Evolutionary conservation across 2,113 vertebrate species (phyloP).

Genomic region (Merops nubicus): DNA sequence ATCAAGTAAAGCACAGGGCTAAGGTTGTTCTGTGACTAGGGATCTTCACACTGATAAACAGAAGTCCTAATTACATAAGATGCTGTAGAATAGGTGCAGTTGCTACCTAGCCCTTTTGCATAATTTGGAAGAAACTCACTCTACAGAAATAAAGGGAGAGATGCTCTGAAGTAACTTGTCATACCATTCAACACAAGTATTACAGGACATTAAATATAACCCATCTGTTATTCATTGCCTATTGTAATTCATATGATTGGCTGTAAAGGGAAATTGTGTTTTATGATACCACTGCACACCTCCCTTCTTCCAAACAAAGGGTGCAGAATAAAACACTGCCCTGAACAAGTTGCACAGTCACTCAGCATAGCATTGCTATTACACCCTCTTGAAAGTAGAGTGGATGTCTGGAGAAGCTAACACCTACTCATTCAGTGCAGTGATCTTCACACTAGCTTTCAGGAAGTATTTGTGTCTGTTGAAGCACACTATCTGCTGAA

Average conservation of each 20-base stretch:
- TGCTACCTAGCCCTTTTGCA: background rate
- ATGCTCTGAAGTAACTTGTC: background rate
- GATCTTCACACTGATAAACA: background rate
- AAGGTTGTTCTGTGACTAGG: background rate
- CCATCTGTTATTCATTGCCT: background rate
- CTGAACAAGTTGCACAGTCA: background rate
- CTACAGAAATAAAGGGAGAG: background rate
- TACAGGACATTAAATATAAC: background rate
- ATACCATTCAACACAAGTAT: background rate
- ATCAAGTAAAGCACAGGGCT: background rate
- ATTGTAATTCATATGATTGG: background rate
- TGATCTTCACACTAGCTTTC: background rate
- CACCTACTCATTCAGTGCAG: background rate
- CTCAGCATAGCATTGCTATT: background rate
- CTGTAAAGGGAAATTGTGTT: background rate
- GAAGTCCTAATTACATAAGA: background rate
- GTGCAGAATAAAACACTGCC: accelerated
- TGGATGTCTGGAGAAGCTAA: background rate
- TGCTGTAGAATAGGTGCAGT: background rate
- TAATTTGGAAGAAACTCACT: background rate
- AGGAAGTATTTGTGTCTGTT: background rate
- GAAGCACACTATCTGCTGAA: background rate
- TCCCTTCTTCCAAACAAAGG: background rate
- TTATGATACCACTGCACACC: background rate
- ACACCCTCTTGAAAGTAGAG: background rate